Evolutionary conservation across 2,113 vertebrate species (phyloP), one percentile per base, ranked within the genome.

Genomic region (Oreochromis niloticus): DNA sequence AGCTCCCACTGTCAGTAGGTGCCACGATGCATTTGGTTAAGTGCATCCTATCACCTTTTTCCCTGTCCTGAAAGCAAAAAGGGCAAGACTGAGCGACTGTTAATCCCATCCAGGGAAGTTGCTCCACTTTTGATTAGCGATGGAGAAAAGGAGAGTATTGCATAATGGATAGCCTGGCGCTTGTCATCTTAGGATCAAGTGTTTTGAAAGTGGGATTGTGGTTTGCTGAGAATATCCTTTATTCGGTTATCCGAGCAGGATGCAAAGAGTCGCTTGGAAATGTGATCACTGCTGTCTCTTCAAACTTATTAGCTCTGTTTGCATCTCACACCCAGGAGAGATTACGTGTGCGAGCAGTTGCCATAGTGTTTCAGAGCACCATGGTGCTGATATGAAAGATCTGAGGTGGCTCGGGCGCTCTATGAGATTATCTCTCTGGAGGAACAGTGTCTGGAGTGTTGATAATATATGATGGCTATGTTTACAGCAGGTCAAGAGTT

Each of bases 261-360:
- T 78, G 73, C 81, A 78, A 61, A 80, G 87, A 88, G 91, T 88
- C 87, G 68, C 73, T 91, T 83, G 86, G 85, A 93, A 91, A 91
- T 87, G 84, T 59, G 84, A 92, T 92, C 91, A 79, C 57, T 81
- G 86, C 91, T 61, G 84, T 89, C 91, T 91, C 86, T 86, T 91
- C 78, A 88, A 92, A 89, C 91, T 86, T 83, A 85, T 90, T 90
- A 91, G 87, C 34, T 78, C 52, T 89, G 84, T 94, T 92, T 92
- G 90, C 91, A 84, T 91, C 87, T 93, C 89, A 80, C 88, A 87
- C 92, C 86, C 91, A 36, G 61, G 86, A 89, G 89, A 92, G 91
- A 89, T 94, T 87, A 83, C 50, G 52, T 24, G 39, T 41, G 68
- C 16, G 85, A 92, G 91, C 92, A 85, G 93, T 93, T 92, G 91